These are phyloP conservation scores for Platanista minor DNA, from an alignment of 2,113 vertebrate species.

Conservation along the genomic window DNA sequence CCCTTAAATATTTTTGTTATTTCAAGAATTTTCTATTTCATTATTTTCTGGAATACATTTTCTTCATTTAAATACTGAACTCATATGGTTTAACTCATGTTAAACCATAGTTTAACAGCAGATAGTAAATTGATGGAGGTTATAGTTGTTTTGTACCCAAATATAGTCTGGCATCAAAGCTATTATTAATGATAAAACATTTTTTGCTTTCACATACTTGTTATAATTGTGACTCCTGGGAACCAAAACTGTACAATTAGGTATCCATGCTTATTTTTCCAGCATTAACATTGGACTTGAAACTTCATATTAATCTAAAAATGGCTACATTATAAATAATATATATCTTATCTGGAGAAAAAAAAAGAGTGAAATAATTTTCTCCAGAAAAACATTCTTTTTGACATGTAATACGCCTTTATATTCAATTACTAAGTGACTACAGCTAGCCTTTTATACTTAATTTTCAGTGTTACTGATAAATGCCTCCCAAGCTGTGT, in stretches of 20 bases:
- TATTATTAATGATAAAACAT: neutral
- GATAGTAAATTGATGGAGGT: neutral
- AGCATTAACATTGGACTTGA: neutral
- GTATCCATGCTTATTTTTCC: neutral
- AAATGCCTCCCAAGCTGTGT: neutral
- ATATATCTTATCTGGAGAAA: neutral
- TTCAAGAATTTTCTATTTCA: neutral
- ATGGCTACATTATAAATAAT: neutral
- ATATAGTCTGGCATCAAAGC: neutral
- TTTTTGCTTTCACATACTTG: neutral
- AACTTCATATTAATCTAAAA: neutral
- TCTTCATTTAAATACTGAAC: neutral
- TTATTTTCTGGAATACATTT: neutral
- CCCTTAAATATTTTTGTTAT: neutral
- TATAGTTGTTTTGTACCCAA: neutral
- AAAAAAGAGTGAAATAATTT: neutral
- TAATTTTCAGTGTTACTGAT: neutral
- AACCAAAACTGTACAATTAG: neutral
- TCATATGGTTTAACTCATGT: too few relatives aligned
- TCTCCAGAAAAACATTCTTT: neutral
- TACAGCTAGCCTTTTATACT: neutral
- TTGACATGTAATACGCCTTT: neutral
- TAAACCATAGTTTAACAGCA: neutral
- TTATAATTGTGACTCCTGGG: neutral
- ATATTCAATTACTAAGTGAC: neutral